Evolutionary conservation across 2,113 vertebrate species (phyloP).

Genomic region (Pampusana beccarii): DNA sequence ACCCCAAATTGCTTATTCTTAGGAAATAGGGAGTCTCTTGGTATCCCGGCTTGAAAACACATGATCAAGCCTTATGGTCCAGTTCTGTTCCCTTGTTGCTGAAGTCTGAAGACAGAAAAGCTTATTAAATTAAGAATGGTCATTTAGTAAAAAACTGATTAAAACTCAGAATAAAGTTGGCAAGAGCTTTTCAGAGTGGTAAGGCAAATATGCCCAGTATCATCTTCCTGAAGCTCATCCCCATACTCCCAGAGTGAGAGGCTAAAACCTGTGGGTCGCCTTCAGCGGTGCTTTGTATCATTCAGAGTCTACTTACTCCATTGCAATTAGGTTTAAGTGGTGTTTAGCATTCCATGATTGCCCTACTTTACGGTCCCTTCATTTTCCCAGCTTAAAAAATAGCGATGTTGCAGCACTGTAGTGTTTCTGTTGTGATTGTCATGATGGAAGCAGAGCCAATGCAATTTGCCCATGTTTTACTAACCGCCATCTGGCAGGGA

Average conservation of each 20-base stretch:
- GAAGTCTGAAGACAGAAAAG: neutral
- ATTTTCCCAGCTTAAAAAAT: constrained; percentile 44
- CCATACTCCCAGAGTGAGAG: neutral
- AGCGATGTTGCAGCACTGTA: constrained; percentile 50
- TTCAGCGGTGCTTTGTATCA: neutral
- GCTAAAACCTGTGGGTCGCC: neutral
- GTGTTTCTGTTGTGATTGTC: constrained; percentile 76
- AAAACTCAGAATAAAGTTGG: neutral
- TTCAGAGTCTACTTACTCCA: neutral
- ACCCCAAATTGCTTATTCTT: neutral
- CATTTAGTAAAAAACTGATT: neutral
- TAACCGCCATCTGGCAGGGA: constrained; percentile 79
- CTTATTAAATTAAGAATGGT: neutral
- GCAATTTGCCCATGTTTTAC: constrained; percentile 79
- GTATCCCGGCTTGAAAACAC: neutral
- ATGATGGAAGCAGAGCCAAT: constrained; percentile 73
- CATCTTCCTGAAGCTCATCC: neutral
- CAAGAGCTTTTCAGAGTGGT: neutral
- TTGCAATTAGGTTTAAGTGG: neutral
- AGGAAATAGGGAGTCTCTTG: neutral
- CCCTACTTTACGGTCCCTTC: constrained; percentile 33
- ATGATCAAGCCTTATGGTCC: neutral
- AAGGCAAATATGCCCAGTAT: neutral
- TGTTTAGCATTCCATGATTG: constrained; percentile 18
- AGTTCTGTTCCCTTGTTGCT: neutral